Base-by-base conservation (phyloP, 2,888 invertebrate genomes). In the Drosophila formosana region DNA sequence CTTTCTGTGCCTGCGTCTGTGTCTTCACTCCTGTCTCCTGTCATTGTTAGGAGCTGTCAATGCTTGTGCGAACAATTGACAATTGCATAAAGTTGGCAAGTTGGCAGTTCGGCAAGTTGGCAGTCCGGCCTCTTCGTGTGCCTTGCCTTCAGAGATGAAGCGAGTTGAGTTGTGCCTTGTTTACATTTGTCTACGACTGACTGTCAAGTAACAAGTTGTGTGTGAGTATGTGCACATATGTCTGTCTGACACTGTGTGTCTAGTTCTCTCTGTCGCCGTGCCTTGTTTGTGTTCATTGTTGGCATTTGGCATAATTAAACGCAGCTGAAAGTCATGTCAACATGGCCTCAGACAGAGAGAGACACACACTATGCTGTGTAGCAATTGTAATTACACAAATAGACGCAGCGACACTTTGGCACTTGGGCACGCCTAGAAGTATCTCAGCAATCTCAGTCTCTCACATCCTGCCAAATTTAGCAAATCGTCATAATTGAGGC, bases 221-320 rank as follows among this genome's bases (percentile, higher is more conserved):
- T 30, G 30, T 30, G 30, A 8, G 8, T 32, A 55, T 65, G 53
- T 39, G 45, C 56, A 52, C 64, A 73, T 66, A 56, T 73, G 64
- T 60, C 52, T 68, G 49, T 46, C 46, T 58, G 56, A 6, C 76
- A 65, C 71, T 34, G 25, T 34, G 9, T 25, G 5, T 32, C 18
- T 34, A 18, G 18, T 3, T 51, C 7, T 51, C 1, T 34, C 9
- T 34, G 34, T 62, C 50, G 23, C 49, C 34, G 47, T 66, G 66
- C 57, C 43, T 52, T 82, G 66, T 70, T 63, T 72, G 67, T 63
- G 56, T 37, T 69, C 88, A 75, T 78, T 89, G 83, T 89, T 89
- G 58, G 66, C 78, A 87, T 72, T 89, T 69, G 79, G 88, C 88
- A 84, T 84, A 84, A 84, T 84, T 84, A 84, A 84, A 72, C 76